phyloP scores from a whole-genome alignment of 2,113 vertebrate genomes.

The Prochilodus magdalenae region DNA sequence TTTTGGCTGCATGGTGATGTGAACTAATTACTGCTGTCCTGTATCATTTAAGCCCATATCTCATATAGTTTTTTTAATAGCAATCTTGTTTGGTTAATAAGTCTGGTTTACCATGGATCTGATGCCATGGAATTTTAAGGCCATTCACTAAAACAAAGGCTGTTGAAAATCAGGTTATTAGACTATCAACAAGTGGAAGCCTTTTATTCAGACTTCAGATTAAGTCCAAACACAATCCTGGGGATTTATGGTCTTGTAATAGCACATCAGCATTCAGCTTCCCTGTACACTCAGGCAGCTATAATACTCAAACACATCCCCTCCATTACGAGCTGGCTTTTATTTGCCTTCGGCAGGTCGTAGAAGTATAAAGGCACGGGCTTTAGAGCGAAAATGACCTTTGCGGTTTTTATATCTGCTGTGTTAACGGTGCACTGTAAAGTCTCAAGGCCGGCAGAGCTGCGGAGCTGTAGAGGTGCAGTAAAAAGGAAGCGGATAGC shows the following conservation, averaged over 20 bases:
- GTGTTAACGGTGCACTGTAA: constrained; percentile 69
- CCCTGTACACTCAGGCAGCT: neutral
- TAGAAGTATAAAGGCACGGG: constrained; percentile 25
- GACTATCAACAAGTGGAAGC: constrained; percentile 1
- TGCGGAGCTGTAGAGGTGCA: constrained; percentile 48
- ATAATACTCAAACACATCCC: constrained; percentile 35
- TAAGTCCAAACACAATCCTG: constrained; percentile 18
- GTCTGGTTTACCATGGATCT: neutral
- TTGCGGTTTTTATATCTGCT: constrained; percentile 69
- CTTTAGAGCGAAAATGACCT: constrained; percentile 73
- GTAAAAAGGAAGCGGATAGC: constrained; percentile 65
- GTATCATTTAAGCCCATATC: no score
- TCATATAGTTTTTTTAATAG: neutral
- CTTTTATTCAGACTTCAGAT: constrained; percentile 21
- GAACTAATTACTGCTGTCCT: neutral
- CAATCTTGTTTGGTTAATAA: neutral
- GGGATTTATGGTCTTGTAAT: constrained; percentile 32
- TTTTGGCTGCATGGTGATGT: neutral
- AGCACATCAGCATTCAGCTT: constrained; percentile 4
- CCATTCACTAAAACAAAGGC: constrained; percentile 25
- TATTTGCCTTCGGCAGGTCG: constrained; percentile 40
- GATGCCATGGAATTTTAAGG: no score
- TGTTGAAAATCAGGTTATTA: constrained; percentile 6
- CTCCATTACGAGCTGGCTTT: constrained; percentile 48
- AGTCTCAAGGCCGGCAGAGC: constrained; percentile 66